These are phyloP conservation scores for Sternotherus odoratus DNA, from an alignment of 2,797 vertebrate genomes.

Conservation along the genomic window DNA sequence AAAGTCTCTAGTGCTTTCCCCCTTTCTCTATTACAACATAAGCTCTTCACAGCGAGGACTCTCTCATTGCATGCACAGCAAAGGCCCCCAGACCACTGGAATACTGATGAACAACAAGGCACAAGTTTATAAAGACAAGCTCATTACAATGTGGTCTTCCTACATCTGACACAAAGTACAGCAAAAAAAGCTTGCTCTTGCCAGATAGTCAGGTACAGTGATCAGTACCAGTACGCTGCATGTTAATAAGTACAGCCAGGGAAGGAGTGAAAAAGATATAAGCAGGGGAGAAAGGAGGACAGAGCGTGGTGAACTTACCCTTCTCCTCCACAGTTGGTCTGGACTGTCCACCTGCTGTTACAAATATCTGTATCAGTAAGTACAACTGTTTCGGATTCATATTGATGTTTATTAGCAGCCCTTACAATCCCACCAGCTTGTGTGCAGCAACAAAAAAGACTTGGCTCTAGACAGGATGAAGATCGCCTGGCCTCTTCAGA, in stretches of 20 bases:
- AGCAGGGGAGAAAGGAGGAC: background rate
- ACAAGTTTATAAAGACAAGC: background rate
- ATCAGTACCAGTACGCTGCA: background rate
- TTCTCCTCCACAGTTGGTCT: background rate
- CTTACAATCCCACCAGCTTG: background rate
- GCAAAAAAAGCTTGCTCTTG: background rate
- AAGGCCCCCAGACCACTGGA: background rate
- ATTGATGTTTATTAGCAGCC: background rate
- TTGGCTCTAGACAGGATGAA: background rate
- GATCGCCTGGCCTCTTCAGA: background rate
- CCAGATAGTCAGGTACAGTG: background rate
- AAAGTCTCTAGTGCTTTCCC: background rate
- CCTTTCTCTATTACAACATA: background rate
- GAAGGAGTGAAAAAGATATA: background rate
- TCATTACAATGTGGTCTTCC: background rate
- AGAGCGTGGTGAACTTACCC: background rate
- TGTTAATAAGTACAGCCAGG: background rate
- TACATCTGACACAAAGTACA: background rate
- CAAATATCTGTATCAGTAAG: background rate
- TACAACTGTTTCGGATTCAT: background rate
- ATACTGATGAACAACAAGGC: background rate
- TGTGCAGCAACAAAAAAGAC: background rate
- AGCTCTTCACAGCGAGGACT: background rate
- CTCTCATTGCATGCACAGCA: background rate
- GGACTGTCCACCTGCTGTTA: background rate